Evolutionary conservation across 2,113 vertebrate species (phyloP), one percentile per base, ranked within the genome.

Genomic region (Tor tambroides): DNA sequence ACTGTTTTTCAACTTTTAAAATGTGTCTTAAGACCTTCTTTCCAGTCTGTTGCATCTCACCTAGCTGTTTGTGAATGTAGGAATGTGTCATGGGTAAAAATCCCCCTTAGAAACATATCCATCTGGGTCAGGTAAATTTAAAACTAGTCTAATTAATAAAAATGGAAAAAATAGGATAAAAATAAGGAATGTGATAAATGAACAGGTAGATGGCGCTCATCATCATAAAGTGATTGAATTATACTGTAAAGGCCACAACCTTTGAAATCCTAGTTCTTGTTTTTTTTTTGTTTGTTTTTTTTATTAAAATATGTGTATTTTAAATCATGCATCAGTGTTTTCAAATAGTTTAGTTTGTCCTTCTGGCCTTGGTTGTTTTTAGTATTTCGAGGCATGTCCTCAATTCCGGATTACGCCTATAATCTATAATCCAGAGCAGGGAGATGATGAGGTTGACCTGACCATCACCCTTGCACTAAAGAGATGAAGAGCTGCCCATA

Each of bases 391-490:
- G 90, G 93, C 92, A 89, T 92, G 90, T 92, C 91, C 92, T 91
- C 92, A 94, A 94, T 94, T 93, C 93, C 89, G 90, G 94, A 95
- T 94, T 94, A 94, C 90, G 74, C 89, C 91, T 92, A 89, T 93
- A 94, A 93, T 92, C 92, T 92, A 91, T 93, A 94, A 93, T 94
- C 93, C 92, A 83, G 91, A 54, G 92, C 91, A 92, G 93, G 93
- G 90, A 86, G 80, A 90, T 93, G 92, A 94, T 92, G 93, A 89
- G 89, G 89, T 87, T 86, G 91, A 54, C 72, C 61, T 91, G 21
- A 69, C 46, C 72, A 65, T 86, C 56, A 69, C 82, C 77, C 28
- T 63, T 65, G 2, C 49, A 28, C 54, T 76, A 43, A 83, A 84
- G 43, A 79, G 75, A 49, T 87, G 76, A 85, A 71, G 83, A 46